A percentile compares a stretch with the other conserved stretches of the same genome.
Conservation (phyloP, 2,113 vertebrate genomes). For the Oncorhynchus nerka region DNA sequence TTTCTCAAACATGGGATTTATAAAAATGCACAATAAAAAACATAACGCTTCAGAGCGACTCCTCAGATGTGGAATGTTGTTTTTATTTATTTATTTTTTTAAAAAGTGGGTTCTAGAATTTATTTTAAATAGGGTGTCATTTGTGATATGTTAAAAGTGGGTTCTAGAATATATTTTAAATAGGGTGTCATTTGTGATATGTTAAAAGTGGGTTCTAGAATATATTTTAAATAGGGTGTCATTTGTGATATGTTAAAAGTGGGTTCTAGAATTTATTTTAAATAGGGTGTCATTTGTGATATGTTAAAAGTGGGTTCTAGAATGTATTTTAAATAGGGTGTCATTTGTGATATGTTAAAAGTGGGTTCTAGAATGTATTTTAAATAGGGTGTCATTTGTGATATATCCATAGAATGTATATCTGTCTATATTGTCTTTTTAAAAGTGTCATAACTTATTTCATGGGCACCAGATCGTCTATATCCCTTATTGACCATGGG, state of each 20-base stretch:
- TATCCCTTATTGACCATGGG: too few species aligned
- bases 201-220: conserved; percentile 50
- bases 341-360: conserved; percentile 33
- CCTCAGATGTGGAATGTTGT: conserved; percentile 65
- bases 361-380: conserved; percentile 23
- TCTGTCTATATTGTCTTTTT: too few species aligned
- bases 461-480: too few species aligned
- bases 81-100: conserved; percentile 17
- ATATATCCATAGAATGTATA: too few species aligned
- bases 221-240: too few species aligned
- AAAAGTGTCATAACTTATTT: too few species aligned
- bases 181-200: too few species aligned
- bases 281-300: too few species aligned
- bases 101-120: conserved; percentile 50
- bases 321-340: not conserved
- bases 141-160: conserved; percentile 43
- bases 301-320: conserved; percentile 48
- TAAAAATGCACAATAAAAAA: conserved; percentile 58
- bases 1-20: conserved; percentile 33
- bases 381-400: too few species aligned
- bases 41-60: conserved; percentile 42
- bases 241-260: too few species aligned
- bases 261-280: not conserved
- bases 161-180: conserved; percentile 1
- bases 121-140: too few species aligned